phyloP scores from a whole-genome alignment of 2,888 invertebrate genomes.

The Drosophila bunnanda region DNA sequence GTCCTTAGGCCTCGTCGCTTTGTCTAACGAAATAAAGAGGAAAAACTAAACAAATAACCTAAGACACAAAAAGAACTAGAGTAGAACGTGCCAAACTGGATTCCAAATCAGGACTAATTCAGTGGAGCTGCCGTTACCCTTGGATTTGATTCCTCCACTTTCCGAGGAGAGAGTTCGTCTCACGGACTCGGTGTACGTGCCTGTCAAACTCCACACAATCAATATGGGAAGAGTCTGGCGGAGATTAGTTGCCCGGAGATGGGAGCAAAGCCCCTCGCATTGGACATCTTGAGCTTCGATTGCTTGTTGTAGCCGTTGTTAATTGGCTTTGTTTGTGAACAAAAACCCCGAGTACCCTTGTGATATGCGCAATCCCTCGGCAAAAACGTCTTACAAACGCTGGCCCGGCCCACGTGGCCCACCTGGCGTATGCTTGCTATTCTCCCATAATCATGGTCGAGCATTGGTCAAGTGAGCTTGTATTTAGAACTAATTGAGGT shows the following conservation, averaged over 20 bases:
- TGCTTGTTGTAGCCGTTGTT: slow-evolving; percentile 53
- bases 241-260: slow-evolving; percentile 45
- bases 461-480: slow-evolving; percentile 37
- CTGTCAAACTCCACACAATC: slow-evolving; percentile 45
- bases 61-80: slow-evolving; percentile 3
- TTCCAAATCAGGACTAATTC: slow-evolving; percentile 63
- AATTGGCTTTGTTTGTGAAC: slow-evolving; percentile 59
- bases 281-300: slow-evolving; percentile 30
- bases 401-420: not conserved
- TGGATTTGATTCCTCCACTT: slow-evolving; percentile 4
- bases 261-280: slow-evolving; percentile 1
- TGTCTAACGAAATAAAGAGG: slow-evolving; percentile 7
- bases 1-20: not conserved
- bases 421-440: slow-evolving; percentile 43
- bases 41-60: slow-evolving; percentile 5
- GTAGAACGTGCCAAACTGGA: slow-evolving; percentile 59
- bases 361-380: slow-evolving; percentile 9
- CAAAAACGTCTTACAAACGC: slow-evolving; percentile 29
- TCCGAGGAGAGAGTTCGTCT: not conserved
- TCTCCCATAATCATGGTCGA: slow-evolving; percentile 35
- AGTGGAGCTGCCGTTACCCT: slow-evolving; percentile 31
- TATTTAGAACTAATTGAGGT: slow-evolving; percentile 44
- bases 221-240: slow-evolving; percentile 42
- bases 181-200: slow-evolving; percentile 54
- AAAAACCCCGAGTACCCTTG: slow-evolving; percentile 17